Percentiles rank a stretch among this genome's conserved stretches.
These are phyloP conservation scores for Gasterosteus nipponicus DNA, from an alignment of 2,113 vertebrate species.

Conservation along the genomic window DNA sequence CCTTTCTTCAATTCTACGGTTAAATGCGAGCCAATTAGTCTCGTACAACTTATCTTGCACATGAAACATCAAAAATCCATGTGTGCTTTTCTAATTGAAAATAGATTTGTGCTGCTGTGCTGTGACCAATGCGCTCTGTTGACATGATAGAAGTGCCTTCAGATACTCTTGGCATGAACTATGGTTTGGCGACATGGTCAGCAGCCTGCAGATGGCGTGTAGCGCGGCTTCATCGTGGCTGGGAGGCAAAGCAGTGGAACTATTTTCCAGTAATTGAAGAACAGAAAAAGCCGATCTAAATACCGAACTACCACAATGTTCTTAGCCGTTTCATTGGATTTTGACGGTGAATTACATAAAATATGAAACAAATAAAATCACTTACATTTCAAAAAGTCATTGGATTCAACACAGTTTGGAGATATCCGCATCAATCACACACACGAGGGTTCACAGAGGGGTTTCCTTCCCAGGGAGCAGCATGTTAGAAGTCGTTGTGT, in stretches of 20 bases:
- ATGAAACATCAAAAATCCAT: constrained; percentile 37
- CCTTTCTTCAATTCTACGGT: not conserved
- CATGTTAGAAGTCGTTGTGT: constrained; percentile 20
- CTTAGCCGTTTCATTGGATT: constrained; percentile 18
- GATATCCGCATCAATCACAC: not conserved
- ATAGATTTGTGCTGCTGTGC: constrained; percentile 54
- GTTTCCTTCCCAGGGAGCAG: constrained; percentile 29
- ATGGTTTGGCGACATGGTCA: constrained; percentile 26
- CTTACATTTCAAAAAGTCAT: constrained; percentile 13
- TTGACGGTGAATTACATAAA: not conserved
- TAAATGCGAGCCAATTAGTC: constrained; percentile 25
- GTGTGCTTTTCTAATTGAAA: constrained; percentile 48
- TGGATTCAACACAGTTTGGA: not conserved
- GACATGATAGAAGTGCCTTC: constrained; percentile 12
- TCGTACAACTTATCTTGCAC: not conserved
- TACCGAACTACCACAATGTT: constrained; percentile 7
- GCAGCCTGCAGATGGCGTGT: constrained; percentile 2
- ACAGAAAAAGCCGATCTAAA: constrained; percentile 26
- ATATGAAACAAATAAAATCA: constrained; percentile 17
- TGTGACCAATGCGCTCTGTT: constrained; percentile 2
- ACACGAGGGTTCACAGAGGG: constrained; percentile 23
- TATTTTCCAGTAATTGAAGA: constrained; percentile 4
- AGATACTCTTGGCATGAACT: constrained; percentile 23
- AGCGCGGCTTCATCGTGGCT: constrained; percentile 20
- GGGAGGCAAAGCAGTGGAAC: not conserved